phyloP scores from a whole-genome alignment of 2,888 invertebrate species.

The Antitype chi region DNA sequence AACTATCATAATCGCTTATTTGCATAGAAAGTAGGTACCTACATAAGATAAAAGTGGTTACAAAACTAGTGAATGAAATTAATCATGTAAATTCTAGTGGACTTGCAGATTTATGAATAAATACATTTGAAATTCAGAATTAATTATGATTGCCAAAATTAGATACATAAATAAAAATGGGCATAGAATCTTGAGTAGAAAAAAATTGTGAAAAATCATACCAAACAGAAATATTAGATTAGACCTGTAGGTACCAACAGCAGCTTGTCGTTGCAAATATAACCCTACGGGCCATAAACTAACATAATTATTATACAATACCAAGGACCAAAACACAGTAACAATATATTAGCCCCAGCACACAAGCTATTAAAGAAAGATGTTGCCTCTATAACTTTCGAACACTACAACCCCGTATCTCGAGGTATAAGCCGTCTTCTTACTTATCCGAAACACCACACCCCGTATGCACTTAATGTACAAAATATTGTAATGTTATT shows the following conservation, averaged over 20 bases:
- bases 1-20: too few species aligned
- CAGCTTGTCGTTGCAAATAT: not conserved
- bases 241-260: not conserved
- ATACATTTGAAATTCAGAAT: not conserved
- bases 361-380: constrained; percentile 28
- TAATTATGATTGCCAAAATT: not conserved
- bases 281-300: not conserved
- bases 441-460: constrained; percentile 84
- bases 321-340: constrained; percentile 23
- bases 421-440: constrained; percentile 78
- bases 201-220: not conserved
- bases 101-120: constrained; percentile 2
- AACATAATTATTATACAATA: constrained; percentile 25
- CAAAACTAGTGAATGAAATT: not conserved
- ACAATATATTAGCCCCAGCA: constrained; percentile 31
- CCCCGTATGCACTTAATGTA: constrained; percentile 87
- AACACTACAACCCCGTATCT: constrained; percentile 75
- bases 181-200: too few species aligned
- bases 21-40: too few species aligned
- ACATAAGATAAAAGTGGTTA: too few species aligned
- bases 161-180: not conserved
- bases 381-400: constrained; percentile 66
- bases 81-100: not conserved
- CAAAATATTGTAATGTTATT: constrained; percentile 89
- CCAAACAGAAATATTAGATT: not conserved